Base-by-base conservation (phyloP, 2,797 vertebrate genomes). In the Adelosebastes latens region DNA sequence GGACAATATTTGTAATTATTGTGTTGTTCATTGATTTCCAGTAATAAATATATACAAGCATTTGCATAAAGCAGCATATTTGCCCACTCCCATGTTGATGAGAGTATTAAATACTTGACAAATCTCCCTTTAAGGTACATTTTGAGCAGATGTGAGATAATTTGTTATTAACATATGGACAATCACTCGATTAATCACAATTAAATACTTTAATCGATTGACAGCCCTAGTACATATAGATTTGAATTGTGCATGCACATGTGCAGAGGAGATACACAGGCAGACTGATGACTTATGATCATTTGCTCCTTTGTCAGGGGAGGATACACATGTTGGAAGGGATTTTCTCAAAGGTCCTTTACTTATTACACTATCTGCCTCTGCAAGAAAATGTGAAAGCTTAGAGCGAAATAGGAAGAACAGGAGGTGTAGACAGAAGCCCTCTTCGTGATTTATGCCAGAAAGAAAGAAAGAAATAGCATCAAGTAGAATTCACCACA, bases 311-410 rank as follows among this genome's bases (percentile, higher is more conserved):
- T 58, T 75, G 31, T 77, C 49, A 11, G 25, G 8, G 36, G 24
- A 52, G 36, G 55, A 77, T 20, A 81, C 69, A 80, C 58, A 66
- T 55, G 49, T 53, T 53, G 56, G 42, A 56, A 29, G 29, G 64
- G n/a, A 72, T 82, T 82, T 78, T 73, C 49, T 65, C 36, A 60
- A 59, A 74, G 46, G n/a, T 18, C 36, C 79, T 80, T 81, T 65
- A 64, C 24, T 63, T 61, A 72, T 69, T 71, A 72, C 67, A 69
- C 72, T 76, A 79, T 80, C 70, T 87, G 83, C 74, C 34, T 53
- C 8, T 27, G 42, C 52, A 63, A 39, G 5, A 63, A 70, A 53
- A 46, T 70, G 16, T 67, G 6, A 64, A 64, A 55, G 16, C 42
- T 72, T 63, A 46, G 70, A 76, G 53, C 25, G 5, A 6, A 71